Base-by-base conservation (phyloP, 2,888 invertebrate species). In the Microctonus hyperodae region DNA sequence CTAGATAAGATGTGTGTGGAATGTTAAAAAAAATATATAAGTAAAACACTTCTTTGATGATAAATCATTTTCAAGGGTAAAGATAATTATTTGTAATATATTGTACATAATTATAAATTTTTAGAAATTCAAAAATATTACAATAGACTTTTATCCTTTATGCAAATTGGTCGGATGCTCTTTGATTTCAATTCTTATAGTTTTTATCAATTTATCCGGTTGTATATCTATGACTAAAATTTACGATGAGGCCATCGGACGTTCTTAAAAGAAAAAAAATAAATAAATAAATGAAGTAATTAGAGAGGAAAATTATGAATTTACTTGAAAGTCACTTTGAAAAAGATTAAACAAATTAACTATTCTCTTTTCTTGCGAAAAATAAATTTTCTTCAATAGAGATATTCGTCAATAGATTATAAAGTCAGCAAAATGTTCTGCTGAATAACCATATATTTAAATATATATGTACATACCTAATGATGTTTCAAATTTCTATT, bases 51-150 rank as follows among this genome's bases (percentile, higher is more conserved):
- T 35, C 50, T 61, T 55, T 37, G 50, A 70, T 50, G 70, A 73
- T 69, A 76, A 77, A 77, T 78, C 76, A 76, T 78, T 78, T 77
- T 76, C 75, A 77, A 66, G 73, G 65, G 72, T 74, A 67, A 70
- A 72, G 74, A 72, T 75, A 77, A 74, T 79, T 79, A 70, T 78
- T 78, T 81, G 81, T 83, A 83, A 78, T 79, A 81, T 82, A 83
- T 81, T 81, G 80, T 81, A 83, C 70, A 83, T 83, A 83, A 77
- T 70, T 71, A 73, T 80, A 80, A 81, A 75, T 73, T 77, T 70
- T 71, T 74, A 73, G 71, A 68, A 71, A 51, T 70, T 69, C 63
- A 67, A 70, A 62, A 69, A 68, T 64, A 69, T 44, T 68, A 61
- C 57, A 50, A n/a, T 11, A 31, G 33, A 35, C 51, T 28, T 23